A percentile compares a stretch with the other conserved stretches of the same genome.
Evolutionary conservation across 2,797 vertebrate species (phyloP).

Genomic region (Gephyroberyx darwinii): DNA sequence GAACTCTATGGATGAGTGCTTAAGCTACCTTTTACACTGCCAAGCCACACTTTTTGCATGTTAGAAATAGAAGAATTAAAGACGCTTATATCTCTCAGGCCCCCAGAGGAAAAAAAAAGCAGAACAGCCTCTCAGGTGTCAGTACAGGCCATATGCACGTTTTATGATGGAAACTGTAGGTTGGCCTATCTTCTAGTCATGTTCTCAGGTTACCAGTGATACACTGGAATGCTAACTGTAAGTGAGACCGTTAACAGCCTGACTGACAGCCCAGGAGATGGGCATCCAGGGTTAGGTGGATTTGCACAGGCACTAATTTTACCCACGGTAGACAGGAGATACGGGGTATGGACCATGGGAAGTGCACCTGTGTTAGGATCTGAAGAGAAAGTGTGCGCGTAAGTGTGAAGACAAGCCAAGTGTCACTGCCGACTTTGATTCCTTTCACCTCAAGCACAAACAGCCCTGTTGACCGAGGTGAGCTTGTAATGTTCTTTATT

Average conservation of each 20-base stretch:
- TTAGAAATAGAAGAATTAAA: conserved; percentile 9
- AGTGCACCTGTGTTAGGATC: conserved; percentile 47
- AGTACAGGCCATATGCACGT: conserved; percentile 23
- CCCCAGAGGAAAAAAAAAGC: conserved; percentile 10
- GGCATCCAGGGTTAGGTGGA: conserved; percentile 56
- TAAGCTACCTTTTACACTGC: conserved; percentile 6
- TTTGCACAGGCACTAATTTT: conserved; percentile 77
- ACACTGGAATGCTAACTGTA: conserved; percentile 76
- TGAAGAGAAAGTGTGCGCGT: background rate
- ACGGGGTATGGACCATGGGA: conserved; percentile 3
- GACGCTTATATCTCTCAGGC: conserved; percentile 2
- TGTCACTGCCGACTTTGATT: conserved; percentile 12
- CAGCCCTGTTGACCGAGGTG: conserved; percentile 47
- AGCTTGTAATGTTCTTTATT: conserved; percentile 65
- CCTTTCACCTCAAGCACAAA: conserved; percentile 46
- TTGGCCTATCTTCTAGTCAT: conserved; percentile 42
- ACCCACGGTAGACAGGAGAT: conserved; percentile 47
- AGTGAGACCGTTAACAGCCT: conserved; percentile 78
- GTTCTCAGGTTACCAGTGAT: conserved; percentile 69
- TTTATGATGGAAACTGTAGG: conserved; percentile 65
- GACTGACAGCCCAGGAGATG: conserved; percentile 72
- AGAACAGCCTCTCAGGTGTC: conserved; percentile 24
- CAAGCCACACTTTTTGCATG: background rate
- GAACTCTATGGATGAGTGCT: background rate
- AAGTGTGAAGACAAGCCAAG: conserved; percentile 23